phyloP scores from a whole-genome alignment of 2,113 vertebrate species.

The Hippocampus guttulatus region DNA sequence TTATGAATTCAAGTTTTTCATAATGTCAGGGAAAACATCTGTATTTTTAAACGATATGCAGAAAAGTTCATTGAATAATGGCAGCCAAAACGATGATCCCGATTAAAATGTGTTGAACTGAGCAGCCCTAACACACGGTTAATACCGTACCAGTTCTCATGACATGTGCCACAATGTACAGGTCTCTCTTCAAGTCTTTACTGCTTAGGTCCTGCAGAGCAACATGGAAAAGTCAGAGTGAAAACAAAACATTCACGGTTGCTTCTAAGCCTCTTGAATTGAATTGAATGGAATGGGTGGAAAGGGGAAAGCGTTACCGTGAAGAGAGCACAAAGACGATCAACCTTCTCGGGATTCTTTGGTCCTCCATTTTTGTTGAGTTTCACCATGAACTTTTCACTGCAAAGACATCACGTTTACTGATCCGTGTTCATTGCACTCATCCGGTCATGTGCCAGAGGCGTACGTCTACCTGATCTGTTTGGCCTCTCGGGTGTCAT shows the following conservation, averaged over 20 bases:
- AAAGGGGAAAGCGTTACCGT: conserved; percentile 71
- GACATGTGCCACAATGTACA: conserved; percentile 92
- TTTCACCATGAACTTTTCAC: conserved; percentile 95
- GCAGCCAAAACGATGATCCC: no score
- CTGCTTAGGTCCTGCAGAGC: conserved; percentile 87
- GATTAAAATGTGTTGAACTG: no score
- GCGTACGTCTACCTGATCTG: conserved; percentile 83
- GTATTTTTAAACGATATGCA: no score
- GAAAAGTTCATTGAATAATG: no score
- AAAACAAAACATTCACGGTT: background rate
- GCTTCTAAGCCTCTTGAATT: background rate
- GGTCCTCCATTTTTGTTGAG: conserved; percentile 96
- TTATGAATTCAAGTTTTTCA: no score
- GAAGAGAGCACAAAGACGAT: conserved; percentile 92
- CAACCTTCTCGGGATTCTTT: conserved; percentile 93
- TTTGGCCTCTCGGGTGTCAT: conserved; percentile 90
- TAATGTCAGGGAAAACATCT: no score
- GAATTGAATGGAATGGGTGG: background rate
- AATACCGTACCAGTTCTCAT: conserved; percentile 83
- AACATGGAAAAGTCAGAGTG: conserved; percentile 13
- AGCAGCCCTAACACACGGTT: no score
- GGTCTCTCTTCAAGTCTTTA: conserved; percentile 94
- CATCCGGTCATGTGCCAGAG: background rate
- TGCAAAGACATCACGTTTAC: conserved; percentile 66
- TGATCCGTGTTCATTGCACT: conserved; percentile 8